These are phyloP conservation scores for Atrichornis clamosus DNA, from an alignment of 2,113 vertebrate species.

Conservation along the genomic window DNA sequence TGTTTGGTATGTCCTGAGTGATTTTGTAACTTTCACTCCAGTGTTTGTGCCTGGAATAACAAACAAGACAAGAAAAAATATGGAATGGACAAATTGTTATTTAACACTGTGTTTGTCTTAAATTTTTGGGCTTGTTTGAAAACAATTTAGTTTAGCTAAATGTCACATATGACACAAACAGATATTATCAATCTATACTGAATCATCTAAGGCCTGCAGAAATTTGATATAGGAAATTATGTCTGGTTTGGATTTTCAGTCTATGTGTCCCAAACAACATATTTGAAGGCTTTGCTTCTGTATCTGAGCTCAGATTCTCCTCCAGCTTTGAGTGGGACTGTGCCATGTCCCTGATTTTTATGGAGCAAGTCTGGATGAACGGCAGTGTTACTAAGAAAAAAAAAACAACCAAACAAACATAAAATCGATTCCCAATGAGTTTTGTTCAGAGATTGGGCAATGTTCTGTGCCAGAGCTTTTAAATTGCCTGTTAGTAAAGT, in stretches of 20 bases:
- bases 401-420: rapidly evolving
- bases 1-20: background rate
- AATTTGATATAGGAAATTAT: background rate
- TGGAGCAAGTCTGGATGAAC: background rate
- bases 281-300: background rate
- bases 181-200: background rate
- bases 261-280: background rate
- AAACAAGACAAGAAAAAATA: background rate
- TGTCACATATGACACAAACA: background rate
- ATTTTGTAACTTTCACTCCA: background rate
- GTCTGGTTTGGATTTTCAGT: background rate
- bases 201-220: background rate
- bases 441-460: background rate
- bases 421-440: background rate
- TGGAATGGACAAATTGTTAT: background rate
- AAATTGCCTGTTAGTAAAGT: background rate
- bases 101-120: background rate
- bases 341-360: background rate
- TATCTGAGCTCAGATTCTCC: background rate
- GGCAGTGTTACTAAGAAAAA: background rate
- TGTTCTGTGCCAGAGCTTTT: background rate
- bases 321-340: background rate
- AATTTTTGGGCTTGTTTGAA: background rate
- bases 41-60: background rate
- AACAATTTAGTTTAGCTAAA: background rate